Evolutionary conservation across 1,140 invertebrate species (phyloP), one percentile per base, ranked within the genome.

Genomic region (Limonius californicus): DNA sequence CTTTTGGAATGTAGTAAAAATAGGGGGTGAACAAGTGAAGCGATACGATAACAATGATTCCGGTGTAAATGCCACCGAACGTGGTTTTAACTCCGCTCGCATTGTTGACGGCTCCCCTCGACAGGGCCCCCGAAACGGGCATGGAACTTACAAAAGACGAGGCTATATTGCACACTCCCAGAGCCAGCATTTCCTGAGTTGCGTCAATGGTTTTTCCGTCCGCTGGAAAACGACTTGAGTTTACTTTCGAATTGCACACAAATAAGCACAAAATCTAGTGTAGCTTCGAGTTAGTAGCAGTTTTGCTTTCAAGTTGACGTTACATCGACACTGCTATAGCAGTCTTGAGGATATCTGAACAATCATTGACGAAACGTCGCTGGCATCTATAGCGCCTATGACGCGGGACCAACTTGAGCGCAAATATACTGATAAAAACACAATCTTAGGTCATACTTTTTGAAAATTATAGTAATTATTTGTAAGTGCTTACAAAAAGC

Each of bases 111-210:
- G 92, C 92, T 54, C 92, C 92, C 43, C 90, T 80, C 14, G 88
- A 89, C 30, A 92, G 81, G n/a, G 87, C 89, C 54, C 89, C 92
- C 45, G 91, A 92, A 20, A 94, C 86, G 9, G 93, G 92, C 83
- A 92, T 91, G 0, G 91, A 91, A 6, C 85, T 85, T 12, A 94
- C 87, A 75, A 95, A 93, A 2, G 90, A 89, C 9, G 91, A 91
- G 9, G 89, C 76, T 27, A 95, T 83, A 78, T 95, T 97, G 72
- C 89, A 90, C 4, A 86, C 72, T 19, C 90, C 91, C 56, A 91
- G 78, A 14, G 89, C 88, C 61, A 91, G 69, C 87, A 91, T 90
- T 77, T 92, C 89, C 75, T 91, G 89, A 11, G 87, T 89, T 1
- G 87, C 86, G 74, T 91, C 89, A 47, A 90, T 30, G 2, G 65